Evolutionary conservation across 2,113 vertebrate genomes (phyloP).

Genomic region (Tympanuchus pallidicinctus): DNA sequence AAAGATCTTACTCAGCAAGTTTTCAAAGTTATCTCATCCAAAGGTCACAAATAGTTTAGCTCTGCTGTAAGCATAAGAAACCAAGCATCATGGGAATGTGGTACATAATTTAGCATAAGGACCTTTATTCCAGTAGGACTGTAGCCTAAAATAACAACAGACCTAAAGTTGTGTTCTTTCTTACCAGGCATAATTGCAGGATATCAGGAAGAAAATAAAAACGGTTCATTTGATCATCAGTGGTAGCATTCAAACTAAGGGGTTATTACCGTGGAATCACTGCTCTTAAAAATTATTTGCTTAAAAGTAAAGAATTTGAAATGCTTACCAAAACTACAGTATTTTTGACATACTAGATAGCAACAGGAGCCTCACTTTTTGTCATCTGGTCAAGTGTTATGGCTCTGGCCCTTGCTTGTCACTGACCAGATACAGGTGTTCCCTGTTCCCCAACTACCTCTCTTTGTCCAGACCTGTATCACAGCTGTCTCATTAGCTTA

Average conservation of each 20-base stretch:
- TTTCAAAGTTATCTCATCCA: constrained; percentile 43
- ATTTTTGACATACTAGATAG: neutral
- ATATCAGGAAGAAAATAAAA: neutral
- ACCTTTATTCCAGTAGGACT: constrained; percentile 22
- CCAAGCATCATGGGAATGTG: neutral
- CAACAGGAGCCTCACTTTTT: neutral
- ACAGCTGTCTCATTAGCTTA: neutral
- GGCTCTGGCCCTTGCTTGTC: neutral
- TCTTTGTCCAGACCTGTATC: neutral
- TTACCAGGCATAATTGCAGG: neutral
- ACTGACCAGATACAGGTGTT: neutral
- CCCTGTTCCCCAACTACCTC: neutral
- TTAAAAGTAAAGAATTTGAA: neutral
- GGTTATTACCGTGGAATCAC: neutral
- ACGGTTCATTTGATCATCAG: neutral
- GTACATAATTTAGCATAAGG: constrained; percentile 12
- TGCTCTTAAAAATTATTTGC: neutral
- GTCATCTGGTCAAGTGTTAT: neutral
- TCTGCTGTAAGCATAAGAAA: neutral
- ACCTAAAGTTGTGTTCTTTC: neutral
- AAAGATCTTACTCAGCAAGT: neutral
- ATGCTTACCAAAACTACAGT: neutral
- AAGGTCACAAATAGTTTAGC: constrained; percentile 4
- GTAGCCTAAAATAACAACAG: neutral
- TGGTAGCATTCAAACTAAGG: neutral